A percentile compares a stretch with the other conserved stretches of the same genome.
These are phyloP conservation scores for Corythornis leucogaster DNA, from an alignment of 2,797 vertebrate species.

Conservation along the genomic window DNA sequence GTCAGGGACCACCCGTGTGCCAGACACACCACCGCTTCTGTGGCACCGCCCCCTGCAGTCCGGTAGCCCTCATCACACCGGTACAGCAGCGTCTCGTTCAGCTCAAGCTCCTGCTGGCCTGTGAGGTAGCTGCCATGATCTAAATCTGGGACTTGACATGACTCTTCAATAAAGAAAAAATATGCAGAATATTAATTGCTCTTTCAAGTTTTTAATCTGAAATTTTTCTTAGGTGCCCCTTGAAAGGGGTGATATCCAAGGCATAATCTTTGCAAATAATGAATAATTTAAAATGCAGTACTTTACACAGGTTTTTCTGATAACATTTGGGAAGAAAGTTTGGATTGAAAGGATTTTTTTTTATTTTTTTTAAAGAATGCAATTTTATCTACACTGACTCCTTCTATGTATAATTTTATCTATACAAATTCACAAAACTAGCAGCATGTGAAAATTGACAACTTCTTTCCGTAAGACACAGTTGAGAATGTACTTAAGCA, in stretches of 20 bases:
- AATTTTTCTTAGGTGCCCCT: background rate
- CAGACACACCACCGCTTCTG: slow-evolving; percentile 44
- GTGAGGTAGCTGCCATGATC: slow-evolving; percentile 68
- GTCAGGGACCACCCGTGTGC: slow-evolving; percentile 57
- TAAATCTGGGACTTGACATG: slow-evolving; percentile 63
- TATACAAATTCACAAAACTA: background rate
- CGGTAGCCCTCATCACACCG: slow-evolving; percentile 65
- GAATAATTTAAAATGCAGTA: background rate
- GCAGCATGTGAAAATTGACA: background rate
- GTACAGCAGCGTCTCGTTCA: slow-evolving; percentile 51
- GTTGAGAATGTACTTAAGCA: background rate
- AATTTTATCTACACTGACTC: background rate
- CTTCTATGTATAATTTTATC: background rate
- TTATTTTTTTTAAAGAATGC: background rate
- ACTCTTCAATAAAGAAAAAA: slow-evolving; percentile 50
- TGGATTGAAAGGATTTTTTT: background rate
- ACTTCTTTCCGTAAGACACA: background rate
- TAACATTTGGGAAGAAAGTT: background rate
- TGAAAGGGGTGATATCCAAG: background rate
- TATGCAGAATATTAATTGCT: background rate
- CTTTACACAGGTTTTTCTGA: background rate
- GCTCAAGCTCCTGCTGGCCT: background rate
- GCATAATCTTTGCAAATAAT: background rate
- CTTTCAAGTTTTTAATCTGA: background rate
- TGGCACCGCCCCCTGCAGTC: slow-evolving; percentile 25